phyloP scores from a whole-genome alignment of 2,113 vertebrate genomes.

The Deroptyus accipitrinus region DNA sequence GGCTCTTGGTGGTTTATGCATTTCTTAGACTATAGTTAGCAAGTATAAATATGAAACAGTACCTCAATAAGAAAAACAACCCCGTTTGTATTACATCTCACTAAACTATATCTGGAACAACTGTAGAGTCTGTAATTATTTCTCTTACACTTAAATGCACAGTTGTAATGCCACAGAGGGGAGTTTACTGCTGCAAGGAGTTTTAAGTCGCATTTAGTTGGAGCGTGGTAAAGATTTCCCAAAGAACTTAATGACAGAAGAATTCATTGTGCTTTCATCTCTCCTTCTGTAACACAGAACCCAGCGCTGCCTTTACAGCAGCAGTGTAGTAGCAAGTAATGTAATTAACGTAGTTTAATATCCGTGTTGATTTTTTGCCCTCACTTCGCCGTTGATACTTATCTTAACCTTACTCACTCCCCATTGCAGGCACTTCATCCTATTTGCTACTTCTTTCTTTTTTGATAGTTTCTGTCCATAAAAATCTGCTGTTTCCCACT shows the following conservation, averaged over 20 bases:
- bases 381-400: fast-evolving
- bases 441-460: background rate
- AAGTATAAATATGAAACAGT: background rate
- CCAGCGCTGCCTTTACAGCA: background rate
- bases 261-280: constrained; percentile 3
- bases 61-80: background rate
- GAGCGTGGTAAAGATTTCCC: constrained; percentile 13
- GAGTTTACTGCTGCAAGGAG: background rate
- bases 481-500: background rate
- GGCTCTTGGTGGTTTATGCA: background rate
- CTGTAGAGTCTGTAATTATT: background rate
- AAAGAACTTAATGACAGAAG: background rate
- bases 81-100: background rate
- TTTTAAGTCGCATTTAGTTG: background rate
- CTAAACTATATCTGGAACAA: background rate
- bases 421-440: background rate
- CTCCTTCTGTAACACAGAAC: background rate
- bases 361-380: background rate
- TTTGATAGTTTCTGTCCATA: background rate
- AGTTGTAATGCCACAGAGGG: background rate
- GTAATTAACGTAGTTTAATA: background rate
- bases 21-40: background rate
- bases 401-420: background rate
- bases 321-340: background rate
- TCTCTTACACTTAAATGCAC: constrained; percentile 3